These are phyloP conservation scores for Leptosomus discolor DNA, from an alignment of 2,113 vertebrate species.

Conservation along the genomic window DNA sequence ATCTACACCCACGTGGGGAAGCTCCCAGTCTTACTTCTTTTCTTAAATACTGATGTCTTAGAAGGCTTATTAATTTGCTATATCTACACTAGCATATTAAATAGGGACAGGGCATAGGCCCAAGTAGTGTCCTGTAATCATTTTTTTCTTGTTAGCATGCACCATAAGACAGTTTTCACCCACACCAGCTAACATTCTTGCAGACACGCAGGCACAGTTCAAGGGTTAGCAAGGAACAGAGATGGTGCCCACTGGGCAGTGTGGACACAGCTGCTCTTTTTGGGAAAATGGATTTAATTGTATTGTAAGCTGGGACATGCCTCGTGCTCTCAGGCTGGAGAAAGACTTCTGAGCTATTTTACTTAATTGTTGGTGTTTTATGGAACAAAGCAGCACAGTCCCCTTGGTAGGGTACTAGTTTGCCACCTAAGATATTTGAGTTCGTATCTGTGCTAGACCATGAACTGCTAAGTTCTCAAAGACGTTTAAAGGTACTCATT, in stretches of 20 bases:
- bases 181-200: rapidly evolving
- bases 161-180: background rate
- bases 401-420: background rate
- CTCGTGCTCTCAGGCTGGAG: background rate
- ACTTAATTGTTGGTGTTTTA: background rate
- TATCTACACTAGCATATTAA: background rate
- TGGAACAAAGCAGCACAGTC: background rate
- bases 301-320: background rate
- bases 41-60: background rate
- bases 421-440: background rate
- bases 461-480: background rate
- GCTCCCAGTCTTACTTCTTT: background rate
- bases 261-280: background rate
- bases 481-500: background rate
- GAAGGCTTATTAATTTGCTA: background rate
- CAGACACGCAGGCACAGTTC: background rate
- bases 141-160: background rate
- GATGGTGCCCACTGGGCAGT: rapidly evolving
- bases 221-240: background rate
- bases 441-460: background rate
- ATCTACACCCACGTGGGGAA: background rate
- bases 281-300: background rate
- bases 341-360: background rate
- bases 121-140: background rate
- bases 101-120: background rate